Base-by-base conservation (phyloP, 2,888 invertebrate genomes). In the Archips crataeganus region DNA sequence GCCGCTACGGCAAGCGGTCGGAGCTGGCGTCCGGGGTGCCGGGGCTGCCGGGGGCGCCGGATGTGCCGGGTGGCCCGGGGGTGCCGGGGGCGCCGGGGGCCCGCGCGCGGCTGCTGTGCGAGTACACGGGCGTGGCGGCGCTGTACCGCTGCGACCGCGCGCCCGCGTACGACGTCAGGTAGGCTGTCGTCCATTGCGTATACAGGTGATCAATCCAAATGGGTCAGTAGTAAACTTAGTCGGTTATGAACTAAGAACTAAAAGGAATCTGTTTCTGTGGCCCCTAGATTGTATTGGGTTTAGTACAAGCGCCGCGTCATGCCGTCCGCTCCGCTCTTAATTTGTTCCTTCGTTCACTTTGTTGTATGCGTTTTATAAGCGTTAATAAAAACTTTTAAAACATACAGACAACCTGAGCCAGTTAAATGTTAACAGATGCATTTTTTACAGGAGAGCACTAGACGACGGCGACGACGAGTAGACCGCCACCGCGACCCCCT, bases 91-190 rank as follows among this genome's bases (percentile, higher is more conserved):
- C 42, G 47, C 60, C 45, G 42, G 15, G 65, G 39, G 54, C 23
- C 54, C 15, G 32, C 62, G 11, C 64, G 45, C 69, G 34, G 9
- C 68, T 68, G 59, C 68, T 74, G 5, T 89, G 89, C 78, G 82
- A 84, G 77, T 87, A 78, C 79, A 85, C 88, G 2, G 87, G 87
- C 65, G 80, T 88, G 59, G 76, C 75, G 70, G 75, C 81, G 32
- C 79, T 88, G 49, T 89, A 84, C 79, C 83, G 84, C 65, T 89
- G 88, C 67, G 73, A 63, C 32, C 59, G 60, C 13, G 68, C 68
- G 60, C 69, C 74, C n/a, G 49, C 69, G 0, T 49, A 39, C 61
- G 69, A 60, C 60, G 45, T 36, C n/a, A 74, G 74, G 74, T 74
- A 51, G 23, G 23, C 0, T 23, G 23, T 23, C 23, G 23, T 23